phyloP scores from a whole-genome alignment of 2,888 invertebrate genomes.

The Galerucella nymphaeae region DNA sequence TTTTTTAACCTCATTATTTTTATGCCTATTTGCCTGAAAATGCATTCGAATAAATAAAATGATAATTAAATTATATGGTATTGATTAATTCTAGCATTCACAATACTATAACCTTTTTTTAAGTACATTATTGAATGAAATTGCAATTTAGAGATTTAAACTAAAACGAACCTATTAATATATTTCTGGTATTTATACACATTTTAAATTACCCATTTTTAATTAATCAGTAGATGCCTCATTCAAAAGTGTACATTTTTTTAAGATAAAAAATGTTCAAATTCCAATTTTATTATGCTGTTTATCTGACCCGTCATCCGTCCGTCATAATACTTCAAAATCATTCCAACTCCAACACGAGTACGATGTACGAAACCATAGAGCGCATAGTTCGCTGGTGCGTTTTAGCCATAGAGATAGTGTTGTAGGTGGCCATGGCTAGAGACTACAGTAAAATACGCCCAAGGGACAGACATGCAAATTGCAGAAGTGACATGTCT shows the following conservation, averaged over 20 bases:
- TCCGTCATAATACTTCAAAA: background rate
- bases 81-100: background rate
- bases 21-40: background rate
- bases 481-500: no score
- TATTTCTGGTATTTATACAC: background rate
- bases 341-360: no score
- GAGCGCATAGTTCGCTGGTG: no score
- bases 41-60: background rate
- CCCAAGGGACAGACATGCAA: no score
- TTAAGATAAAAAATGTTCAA: background rate
- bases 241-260: background rate
- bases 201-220: background rate
- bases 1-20: constrained; percentile 68
- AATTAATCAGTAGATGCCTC: background rate
- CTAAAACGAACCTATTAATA: constrained; percentile 1
- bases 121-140: background rate
- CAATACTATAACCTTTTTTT: background rate
- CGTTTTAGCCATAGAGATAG: no score
- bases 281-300: background rate
- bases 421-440: no score
- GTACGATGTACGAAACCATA: no score
- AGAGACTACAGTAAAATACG: no score
- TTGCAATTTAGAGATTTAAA: background rate
- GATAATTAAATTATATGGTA: background rate
- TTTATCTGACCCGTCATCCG: background rate